These are phyloP conservation scores for Coryphaenoides rupestris DNA, from an alignment of 2,113 vertebrate species.

Conservation along the genomic window DNA sequence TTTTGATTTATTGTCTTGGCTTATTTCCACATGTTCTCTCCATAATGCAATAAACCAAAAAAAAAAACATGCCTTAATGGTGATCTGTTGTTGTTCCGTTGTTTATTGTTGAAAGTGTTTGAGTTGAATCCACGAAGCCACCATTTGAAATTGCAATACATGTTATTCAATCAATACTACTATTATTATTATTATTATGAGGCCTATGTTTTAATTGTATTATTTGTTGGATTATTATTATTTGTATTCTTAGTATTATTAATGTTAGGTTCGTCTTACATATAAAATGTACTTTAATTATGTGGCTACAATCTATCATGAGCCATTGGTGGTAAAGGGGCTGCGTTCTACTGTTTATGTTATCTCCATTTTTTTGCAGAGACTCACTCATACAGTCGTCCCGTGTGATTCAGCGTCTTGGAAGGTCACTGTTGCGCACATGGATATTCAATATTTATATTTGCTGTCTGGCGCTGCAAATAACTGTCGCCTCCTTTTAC, in stretches of 20 bases:
- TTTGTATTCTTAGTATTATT: neutral
- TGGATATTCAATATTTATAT: constrained; percentile 61
- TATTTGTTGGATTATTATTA: neutral
- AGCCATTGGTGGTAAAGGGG: neutral
- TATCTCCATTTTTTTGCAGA: constrained; percentile 25
- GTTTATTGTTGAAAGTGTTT: too few relatives aligned
- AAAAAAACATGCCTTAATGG: too few relatives aligned
- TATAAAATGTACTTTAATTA: neutral
- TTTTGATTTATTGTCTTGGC: too few relatives aligned
- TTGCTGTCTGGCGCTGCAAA: constrained; percentile 62
- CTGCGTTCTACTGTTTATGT: too few relatives aligned
- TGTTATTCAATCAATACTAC: neutral
- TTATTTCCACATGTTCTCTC: too few relatives aligned
- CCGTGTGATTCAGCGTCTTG: constrained; percentile 16
- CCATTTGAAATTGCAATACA: neutral
- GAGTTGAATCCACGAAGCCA: too few relatives aligned
- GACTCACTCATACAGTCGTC: constrained; percentile 3
- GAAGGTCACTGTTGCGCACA: constrained; percentile 38
- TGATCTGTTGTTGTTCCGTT: too few relatives aligned
- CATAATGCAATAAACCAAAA: too few relatives aligned
- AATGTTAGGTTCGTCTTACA: constrained; percentile 1
- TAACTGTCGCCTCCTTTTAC: constrained; percentile 49
- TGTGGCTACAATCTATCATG: neutral
- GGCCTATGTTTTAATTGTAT: too few relatives aligned
- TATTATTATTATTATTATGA: neutral